Conservation (phyloP, 2,113 vertebrate genomes). For the Gulo gulo region DNA sequence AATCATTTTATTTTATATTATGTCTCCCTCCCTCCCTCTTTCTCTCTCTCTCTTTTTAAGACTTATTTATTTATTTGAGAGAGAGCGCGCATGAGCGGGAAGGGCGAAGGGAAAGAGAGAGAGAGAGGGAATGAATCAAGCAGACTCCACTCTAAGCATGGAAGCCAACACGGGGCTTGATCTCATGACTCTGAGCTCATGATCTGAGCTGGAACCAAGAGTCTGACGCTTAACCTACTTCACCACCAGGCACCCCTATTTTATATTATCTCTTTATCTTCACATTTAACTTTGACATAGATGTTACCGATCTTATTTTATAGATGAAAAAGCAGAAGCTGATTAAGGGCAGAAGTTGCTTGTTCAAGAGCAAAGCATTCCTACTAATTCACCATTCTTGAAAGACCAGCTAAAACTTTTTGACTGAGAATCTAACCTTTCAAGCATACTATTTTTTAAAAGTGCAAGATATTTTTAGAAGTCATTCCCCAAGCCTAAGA, state of each 20-base stretch:
- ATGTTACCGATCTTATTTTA: not conserved
- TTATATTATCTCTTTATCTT: not conserved
- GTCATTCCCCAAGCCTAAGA: not conserved
- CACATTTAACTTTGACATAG: not conserved
- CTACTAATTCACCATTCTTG: not conserved
- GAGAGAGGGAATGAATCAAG: not conserved
- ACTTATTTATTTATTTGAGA: not conserved
- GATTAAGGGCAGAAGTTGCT: not conserved
- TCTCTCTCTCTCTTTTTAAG: not conserved
- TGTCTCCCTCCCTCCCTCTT: not conserved
- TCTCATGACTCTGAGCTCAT: not conserved
- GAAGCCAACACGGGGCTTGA: not conserved
- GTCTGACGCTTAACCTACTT: not conserved
- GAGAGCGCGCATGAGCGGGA: not conserved
- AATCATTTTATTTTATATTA: not conserved
- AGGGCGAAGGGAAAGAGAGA: not conserved
- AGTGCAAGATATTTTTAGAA: not conserved
- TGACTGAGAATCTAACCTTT: not conserved
- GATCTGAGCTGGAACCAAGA: not conserved
- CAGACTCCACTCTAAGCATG: not conserved
- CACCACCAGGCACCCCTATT: not conserved
- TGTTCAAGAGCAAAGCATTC: not conserved
- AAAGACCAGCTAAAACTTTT: not conserved
- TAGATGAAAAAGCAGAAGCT: not conserved
- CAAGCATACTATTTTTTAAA: not conserved